Evolutionary conservation across 1,140 invertebrate species (phyloP).

Genomic region (Archegozetes longisetosus): DNA sequence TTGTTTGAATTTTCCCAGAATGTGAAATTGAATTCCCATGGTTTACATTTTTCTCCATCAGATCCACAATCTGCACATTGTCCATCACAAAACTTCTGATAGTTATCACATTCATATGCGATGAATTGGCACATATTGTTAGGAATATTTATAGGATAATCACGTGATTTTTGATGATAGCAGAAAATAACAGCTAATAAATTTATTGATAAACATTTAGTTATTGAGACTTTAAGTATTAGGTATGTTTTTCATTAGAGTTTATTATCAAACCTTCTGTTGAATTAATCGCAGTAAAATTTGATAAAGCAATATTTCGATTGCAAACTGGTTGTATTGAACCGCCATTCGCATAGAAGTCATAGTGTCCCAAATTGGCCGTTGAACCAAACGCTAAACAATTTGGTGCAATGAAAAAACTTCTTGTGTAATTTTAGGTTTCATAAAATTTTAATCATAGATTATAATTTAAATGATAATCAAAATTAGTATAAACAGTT

Average conservation of each 20-base stretch:
- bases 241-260: not conserved
- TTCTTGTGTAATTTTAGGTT: no score
- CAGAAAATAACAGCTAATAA: not conserved
- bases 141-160: no score
- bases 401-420: no score
- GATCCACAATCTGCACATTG: constrained; percentile 22
- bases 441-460: no score
- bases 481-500: no score
- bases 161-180: not conserved
- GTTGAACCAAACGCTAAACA: no score
- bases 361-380: no score
- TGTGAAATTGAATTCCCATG: not conserved
- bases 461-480: no score
- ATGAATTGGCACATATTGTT: not conserved
- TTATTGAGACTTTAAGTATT: not conserved
- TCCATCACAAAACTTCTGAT: constrained; percentile 21
- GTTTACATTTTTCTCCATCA: constrained; percentile 16
- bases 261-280: not conserved
- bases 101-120: constrained; percentile 21
- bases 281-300: not conserved
- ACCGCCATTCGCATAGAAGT: no score
- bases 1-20: not conserved
- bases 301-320: not conserved
- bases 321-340: not conserved
- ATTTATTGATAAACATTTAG: not conserved